A percentile compares a stretch with the other conserved stretches of the same genome.
These are phyloP conservation scores for Orthosia incerta DNA, from an alignment of 2,888 invertebrate genomes.

Conservation along the genomic window DNA sequence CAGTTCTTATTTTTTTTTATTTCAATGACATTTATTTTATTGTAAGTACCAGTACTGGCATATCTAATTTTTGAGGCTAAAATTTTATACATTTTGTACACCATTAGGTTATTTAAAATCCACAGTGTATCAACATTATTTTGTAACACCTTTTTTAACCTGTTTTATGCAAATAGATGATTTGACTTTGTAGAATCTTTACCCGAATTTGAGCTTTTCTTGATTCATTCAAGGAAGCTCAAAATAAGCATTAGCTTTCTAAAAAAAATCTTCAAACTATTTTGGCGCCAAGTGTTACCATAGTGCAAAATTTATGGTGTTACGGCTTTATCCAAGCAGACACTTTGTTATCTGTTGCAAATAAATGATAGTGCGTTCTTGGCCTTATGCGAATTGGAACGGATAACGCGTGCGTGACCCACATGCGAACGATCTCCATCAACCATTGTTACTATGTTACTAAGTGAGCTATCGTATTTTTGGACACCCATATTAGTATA, in stretches of 20 bases:
- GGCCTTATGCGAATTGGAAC: conserved; percentile 58
- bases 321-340: conserved; percentile 35
- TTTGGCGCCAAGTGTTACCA: conserved; percentile 10
- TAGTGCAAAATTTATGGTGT: conserved; percentile 26
- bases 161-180: no score
- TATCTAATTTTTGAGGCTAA: no score
- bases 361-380: conserved; percentile 53
- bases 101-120: no score
- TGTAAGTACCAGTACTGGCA: no score
- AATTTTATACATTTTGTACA: no score
- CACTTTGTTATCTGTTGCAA: conserved; percentile 48
- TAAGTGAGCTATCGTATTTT: conserved; percentile 54
- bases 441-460: conserved; percentile 44
- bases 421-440: conserved; percentile 50
- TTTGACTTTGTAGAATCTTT: not conserved
- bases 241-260: not conserved
- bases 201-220: not conserved
- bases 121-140: no score
- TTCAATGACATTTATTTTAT: no score
- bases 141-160: no score
- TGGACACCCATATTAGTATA: conserved; percentile 51
- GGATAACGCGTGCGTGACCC: conserved; percentile 62
- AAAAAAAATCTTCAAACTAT: conserved; percentile 1
- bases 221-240: not conserved
- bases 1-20: no score